Evolutionary conservation across 2,797 vertebrate species (phyloP), one percentile per base, ranked within the genome.

Genomic region (Lepilemur ruficaudatus): DNA sequence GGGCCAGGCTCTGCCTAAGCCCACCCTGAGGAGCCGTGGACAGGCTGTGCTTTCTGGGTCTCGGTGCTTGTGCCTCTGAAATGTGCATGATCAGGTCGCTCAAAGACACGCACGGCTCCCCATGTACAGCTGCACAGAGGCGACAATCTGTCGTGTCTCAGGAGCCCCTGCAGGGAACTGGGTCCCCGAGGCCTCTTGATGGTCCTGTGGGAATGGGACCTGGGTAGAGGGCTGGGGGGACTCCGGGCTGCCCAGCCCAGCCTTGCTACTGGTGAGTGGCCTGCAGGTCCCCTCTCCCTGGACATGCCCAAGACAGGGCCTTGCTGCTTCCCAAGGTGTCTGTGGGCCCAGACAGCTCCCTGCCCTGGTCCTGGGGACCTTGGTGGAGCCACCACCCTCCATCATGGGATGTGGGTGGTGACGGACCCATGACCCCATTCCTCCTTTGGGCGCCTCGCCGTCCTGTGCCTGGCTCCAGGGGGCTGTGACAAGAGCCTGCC

Each of bases 281-380:
- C 55, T 4, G 10, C 12, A 22, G 61, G 7, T 69, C 18, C 11
- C 30, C 1, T 30, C 59, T 69, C 48, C 22, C 22, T 0, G 14
- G 65, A 35, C 12, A 4, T 7, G 14, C 23, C 59, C 23, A 8
- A 38, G 0, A 6, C 0, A 11, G 17, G n/a, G 5, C 32, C 14
- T 83, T n/a, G 1, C 30, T 75, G 22, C 17, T 17, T 63, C 48
- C 48, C 10, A 23, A 43, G 38, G 23, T 11, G 10, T 70, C 35
- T 25, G 69, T 41, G 69, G 38, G 22, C 69, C 50, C 18, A 52
- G 43, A 11, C n/a, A 14, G 32, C 73, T 30, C 9, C 59, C 17
- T 50, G 46, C 14, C 28, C 11, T 35, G 30, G 50, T 78, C 28
- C 12, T 32, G 63, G 61, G 48, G 38, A 50, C 72, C 59, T 57